Conservation (phyloP, 2,797 vertebrate species). For the Crax fasciolata region DNA sequence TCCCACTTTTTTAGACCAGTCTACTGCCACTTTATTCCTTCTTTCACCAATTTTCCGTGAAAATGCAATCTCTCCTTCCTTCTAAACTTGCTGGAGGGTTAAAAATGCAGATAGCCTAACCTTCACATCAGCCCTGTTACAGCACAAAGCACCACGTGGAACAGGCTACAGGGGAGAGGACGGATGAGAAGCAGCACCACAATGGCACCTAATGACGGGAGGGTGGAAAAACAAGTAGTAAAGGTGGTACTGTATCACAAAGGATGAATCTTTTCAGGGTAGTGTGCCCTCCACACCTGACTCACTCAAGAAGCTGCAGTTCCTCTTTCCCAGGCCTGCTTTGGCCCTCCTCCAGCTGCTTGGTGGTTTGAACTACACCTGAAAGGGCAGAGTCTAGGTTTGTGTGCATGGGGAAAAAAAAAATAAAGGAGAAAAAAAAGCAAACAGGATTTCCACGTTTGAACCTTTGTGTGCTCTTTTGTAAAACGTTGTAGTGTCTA, state of each 20-base stretch:
- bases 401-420: neutral
- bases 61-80: neutral
- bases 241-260: neutral
- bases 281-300: fast-evolving
- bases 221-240: neutral
- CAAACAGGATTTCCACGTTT: neutral
- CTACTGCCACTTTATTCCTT: neutral
- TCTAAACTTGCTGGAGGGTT: neutral
- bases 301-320: slow-evolving; percentile 4
- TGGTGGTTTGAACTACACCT: fast-evolving
- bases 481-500: neutral
- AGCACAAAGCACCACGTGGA: neutral
- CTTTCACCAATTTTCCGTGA: neutral
- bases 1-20: neutral
- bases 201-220: slow-evolving; percentile 52
- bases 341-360: neutral
- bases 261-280: neutral
- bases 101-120: neutral
- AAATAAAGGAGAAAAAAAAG: neutral
- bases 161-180: neutral
- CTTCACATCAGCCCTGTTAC: neutral
- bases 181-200: neutral
- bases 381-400: neutral
- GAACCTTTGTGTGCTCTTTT: neutral
- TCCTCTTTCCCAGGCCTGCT: slow-evolving; percentile 38